Evolutionary conservation across 2,797 vertebrate species (phyloP).

Genomic region (Sparidentex hasta): DNA sequence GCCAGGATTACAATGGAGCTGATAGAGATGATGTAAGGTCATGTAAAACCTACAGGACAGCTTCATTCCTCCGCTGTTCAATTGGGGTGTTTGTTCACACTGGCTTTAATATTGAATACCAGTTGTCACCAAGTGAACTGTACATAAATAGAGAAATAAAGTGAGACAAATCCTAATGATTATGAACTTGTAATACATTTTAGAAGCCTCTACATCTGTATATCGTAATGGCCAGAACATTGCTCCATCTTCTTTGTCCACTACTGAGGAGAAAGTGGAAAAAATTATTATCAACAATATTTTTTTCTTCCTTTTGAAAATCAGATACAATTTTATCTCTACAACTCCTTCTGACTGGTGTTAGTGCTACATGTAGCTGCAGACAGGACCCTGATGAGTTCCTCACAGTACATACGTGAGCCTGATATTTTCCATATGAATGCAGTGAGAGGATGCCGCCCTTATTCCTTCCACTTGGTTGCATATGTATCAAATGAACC

Average conservation of each 20-base stretch:
- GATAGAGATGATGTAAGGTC: conserved; percentile 74
- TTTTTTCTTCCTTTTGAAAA: conserved; percentile 2
- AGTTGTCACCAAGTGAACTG: conserved; percentile 4
- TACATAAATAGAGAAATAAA: background rate
- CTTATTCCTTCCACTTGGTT: conserved; percentile 54
- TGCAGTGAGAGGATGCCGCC: conserved; percentile 17
- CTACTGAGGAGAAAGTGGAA: background rate
- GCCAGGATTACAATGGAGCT: conserved; percentile 25
- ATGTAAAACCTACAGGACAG: conserved; percentile 62
- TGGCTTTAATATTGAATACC: conserved; percentile 3
- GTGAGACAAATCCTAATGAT: background rate
- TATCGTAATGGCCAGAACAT: background rate
- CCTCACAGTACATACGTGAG: conserved; percentile 16
- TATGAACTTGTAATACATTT: background rate
- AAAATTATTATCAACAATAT: background rate
- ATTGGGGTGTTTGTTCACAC: conserved; percentile 4
- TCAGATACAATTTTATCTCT: background rate
- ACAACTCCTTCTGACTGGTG: background rate
- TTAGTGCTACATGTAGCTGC: conserved; percentile 24
- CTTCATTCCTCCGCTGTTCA: background rate
- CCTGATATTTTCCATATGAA: conserved; percentile 58
- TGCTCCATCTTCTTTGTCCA: background rate
- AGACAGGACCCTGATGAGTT: conserved; percentile 30
- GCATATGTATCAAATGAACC: conserved; percentile 49
- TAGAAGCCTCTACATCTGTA: background rate